Conservation (phyloP, 1,140 invertebrate species). For the Bombus breviceps region DNA sequence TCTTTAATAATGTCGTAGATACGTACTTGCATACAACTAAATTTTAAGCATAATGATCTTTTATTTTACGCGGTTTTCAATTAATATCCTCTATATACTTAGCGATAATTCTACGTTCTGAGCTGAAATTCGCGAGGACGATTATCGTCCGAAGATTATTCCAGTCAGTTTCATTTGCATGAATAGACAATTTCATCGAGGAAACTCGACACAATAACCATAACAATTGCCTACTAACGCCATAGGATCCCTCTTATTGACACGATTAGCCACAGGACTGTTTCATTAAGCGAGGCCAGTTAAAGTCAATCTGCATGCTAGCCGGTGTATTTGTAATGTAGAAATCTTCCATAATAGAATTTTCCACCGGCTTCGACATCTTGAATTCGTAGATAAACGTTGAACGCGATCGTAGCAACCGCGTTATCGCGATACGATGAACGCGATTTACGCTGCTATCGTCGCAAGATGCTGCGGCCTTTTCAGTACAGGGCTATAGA, state of each 20-base stretch:
- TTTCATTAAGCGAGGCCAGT: neutral
- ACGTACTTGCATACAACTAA: too few relatives aligned
- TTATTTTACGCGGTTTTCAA: too few relatives aligned
- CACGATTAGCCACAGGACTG: neutral
- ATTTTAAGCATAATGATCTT: too few relatives aligned
- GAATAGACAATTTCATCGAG: neutral
- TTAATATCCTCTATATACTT: too few relatives aligned
- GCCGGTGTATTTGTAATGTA: neutral
- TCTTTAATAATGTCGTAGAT: too few relatives aligned
- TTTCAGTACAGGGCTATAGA: too few relatives aligned
- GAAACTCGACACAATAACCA: neutral
- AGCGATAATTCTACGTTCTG: neutral
- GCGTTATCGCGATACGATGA: constrained; percentile 56
- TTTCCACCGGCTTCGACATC: constrained; percentile 33
- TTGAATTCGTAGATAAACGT: constrained; percentile 50
- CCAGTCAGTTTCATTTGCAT: neutral
- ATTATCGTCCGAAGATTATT: neutral
- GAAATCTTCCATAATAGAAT: constrained; percentile 36
- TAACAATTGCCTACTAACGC: constrained; percentile 5
- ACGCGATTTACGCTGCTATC: constrained; percentile 25
- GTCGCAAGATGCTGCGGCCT: too few relatives aligned
- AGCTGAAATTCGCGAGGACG: too few relatives aligned
- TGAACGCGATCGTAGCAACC: constrained; percentile 42
- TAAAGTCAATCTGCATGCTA: neutral
- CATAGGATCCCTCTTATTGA: neutral